phyloP scores from a whole-genome alignment of 1,140 invertebrate genomes.

The Aradophagus sp. region DNA sequence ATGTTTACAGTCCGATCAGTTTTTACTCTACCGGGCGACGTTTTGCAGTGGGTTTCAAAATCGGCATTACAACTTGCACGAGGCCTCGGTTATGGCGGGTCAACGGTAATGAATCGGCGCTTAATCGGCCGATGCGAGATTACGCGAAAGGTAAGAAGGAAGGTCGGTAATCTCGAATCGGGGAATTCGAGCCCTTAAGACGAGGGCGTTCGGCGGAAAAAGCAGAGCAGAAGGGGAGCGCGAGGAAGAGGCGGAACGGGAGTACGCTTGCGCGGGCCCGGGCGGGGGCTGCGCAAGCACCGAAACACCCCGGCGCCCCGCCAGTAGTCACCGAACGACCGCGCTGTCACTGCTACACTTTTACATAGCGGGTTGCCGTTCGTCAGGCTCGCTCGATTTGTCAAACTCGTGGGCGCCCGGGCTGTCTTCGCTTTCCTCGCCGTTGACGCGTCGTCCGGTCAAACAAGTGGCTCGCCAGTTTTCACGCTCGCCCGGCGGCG shows the following conservation, averaged over 20 bases:
- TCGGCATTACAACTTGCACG: too few relatives aligned
- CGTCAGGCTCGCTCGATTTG: conserved; percentile 21
- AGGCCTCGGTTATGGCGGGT: too few relatives aligned
- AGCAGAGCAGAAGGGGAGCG: conserved; percentile 63
- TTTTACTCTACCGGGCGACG: too few relatives aligned
- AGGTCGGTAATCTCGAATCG: too few relatives aligned
- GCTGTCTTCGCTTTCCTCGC: neutral
- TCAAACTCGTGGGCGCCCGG: conserved; percentile 22
- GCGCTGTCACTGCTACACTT: conserved; percentile 57
- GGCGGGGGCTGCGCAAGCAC: conserved; percentile 66
- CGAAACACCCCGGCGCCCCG: conserved; percentile 45
- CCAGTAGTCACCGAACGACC: conserved; percentile 67
- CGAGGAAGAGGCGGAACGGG: conserved; percentile 38
- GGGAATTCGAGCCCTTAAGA: conserved; percentile 50
- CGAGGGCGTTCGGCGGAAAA: conserved; percentile 55
- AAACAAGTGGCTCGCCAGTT: conserved; percentile 4
- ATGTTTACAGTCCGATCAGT: too few relatives aligned
- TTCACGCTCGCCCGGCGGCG: neutral
- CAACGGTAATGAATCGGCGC: too few relatives aligned
- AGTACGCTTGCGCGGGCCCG: conserved; percentile 68
- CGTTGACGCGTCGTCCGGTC: neutral
- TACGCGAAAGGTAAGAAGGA: too few relatives aligned
- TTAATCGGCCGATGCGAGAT: too few relatives aligned
- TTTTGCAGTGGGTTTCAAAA: too few relatives aligned
- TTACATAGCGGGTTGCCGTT: conserved; percentile 41